Evolutionary conservation across 1,140 invertebrate species (phyloP), one percentile per base, ranked within the genome.

Genomic region (Belonocnema kinseyi): DNA sequence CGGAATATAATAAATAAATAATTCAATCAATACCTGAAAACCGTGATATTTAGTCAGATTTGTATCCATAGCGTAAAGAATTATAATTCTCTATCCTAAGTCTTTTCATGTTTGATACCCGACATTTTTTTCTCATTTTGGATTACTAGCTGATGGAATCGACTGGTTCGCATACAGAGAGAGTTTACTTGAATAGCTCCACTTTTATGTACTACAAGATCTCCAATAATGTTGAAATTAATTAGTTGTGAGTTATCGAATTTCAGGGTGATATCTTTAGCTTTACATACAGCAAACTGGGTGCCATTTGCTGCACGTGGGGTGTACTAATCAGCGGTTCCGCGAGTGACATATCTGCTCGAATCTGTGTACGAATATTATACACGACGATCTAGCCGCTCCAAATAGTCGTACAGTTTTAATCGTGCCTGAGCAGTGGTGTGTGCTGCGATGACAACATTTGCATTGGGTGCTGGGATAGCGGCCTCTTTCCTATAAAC

Each of bases 331-430:
- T 73, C 80, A 7, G 12, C 6, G 88, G 77, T 92, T 72, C 5
- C 87, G 86, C 51, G 84, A 70, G 33, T 40, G 33, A 40, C 33
- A 40, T 40, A 40, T 3, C n/a, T 7, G 7, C 33, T 3, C 33
- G 33, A 40, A 40, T 40, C 33, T 40, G 33, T 40, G n/a, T n/a
- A n/a, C n/a, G 3, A 40, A 7, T 40, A 40, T 7, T 3, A 40
- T 3, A 40, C 33, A 40, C 33, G 33, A 7, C n/a, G n/a, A 70
- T 1, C 83, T 16, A 92, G 61, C 50, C 79, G 74, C 80, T 90
- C 83, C 16, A 92, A 74, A 72, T 87, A 85, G n/a, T 73, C 61
- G 73, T 91, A 92, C 4, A 92, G 81, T n/a, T n/a, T n/a, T n/a
- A n/a, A n/a, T n/a, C n/a, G n/a, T n/a, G n/a, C n/a, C n/a, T n/a